A percentile compares a stretch with the other conserved stretches of the same genome.
Conservation (phyloP, 2,113 vertebrate species). For the Lycaon pictus region DNA sequence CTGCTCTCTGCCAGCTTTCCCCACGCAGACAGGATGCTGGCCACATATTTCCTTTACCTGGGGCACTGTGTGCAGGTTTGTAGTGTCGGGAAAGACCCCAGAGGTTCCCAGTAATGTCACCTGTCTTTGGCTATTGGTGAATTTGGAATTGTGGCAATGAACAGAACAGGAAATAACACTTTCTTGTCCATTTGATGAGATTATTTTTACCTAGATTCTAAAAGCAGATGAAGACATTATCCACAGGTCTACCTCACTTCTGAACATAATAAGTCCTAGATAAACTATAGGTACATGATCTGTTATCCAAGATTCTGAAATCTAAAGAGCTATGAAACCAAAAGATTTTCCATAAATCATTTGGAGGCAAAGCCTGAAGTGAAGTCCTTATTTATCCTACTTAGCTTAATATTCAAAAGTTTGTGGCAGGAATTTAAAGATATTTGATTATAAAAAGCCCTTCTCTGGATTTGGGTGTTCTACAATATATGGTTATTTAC, state of each 20-base stretch:
- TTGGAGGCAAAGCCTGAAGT: background rate
- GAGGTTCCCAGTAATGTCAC: background rate
- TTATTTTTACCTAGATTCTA: background rate
- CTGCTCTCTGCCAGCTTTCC: background rate
- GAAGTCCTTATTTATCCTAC: background rate
- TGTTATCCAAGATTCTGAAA: background rate
- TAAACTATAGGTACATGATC: background rate
- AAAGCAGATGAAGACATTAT: background rate
- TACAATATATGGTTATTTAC: background rate
- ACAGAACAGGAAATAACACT: background rate
- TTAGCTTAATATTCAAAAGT: background rate
- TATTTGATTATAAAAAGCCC: background rate
- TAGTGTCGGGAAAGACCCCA: background rate
- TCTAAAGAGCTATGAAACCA: background rate
- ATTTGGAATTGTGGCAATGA: background rate
- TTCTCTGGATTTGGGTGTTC: background rate
- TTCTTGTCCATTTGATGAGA: background rate
- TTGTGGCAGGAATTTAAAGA: background rate
- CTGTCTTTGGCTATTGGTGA: background rate
- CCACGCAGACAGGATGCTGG: background rate
- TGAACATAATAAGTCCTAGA: background rate
- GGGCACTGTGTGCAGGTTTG: background rate
- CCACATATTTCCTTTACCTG: background rate
- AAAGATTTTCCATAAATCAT: background rate
- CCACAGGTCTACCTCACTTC: background rate